A percentile compares a stretch with the other conserved stretches of the same genome.
phyloP scores from a whole-genome alignment of 1,140 invertebrate genomes.

The Drosophila athabasca region DNA sequence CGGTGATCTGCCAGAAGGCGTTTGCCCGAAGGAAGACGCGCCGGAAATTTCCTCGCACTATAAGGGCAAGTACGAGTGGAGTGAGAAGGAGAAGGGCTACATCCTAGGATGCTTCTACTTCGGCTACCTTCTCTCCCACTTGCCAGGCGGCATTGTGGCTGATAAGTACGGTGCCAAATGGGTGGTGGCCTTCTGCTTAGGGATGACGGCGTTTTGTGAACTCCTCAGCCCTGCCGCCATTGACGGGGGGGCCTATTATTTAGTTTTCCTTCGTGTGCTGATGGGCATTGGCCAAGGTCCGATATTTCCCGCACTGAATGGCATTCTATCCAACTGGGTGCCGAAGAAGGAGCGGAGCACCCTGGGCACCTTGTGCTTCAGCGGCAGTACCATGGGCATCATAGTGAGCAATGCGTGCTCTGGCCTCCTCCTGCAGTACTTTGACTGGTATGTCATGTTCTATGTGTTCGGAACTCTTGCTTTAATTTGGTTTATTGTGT shows the following conservation, averaged over 20 bases:
- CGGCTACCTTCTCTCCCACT: conserved; percentile 89
- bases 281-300: conserved; percentile 89
- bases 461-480: conserved; percentile 90
- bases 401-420: conserved; percentile 88
- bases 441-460: conserved; percentile 90
- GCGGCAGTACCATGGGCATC: conserved; percentile 88
- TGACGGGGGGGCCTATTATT: conserved; percentile 83
- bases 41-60: accelerated
- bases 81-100: conserved; percentile 23
- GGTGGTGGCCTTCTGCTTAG: conserved; percentile 40
- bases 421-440: conserved; percentile 87
- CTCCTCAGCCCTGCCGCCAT: conserved; percentile 6
- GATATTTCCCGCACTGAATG: conserved; percentile 89
- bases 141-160: conserved; percentile 90
- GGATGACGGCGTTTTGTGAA: conserved; percentile 20
- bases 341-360: conserved; percentile 88
- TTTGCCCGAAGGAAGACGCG: background rate
- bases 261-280: conserved; percentile 86
- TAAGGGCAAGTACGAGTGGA: conserved; percentile 31
- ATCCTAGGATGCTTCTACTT: conserved; percentile 88
- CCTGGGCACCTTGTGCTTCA: conserved; percentile 88
- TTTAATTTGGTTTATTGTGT: conserved; percentile 88
- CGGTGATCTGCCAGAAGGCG: background rate
- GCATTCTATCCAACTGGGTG: conserved; percentile 87
- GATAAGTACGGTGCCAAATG: conserved; percentile 90